Conservation (phyloP, 1,140 invertebrate species). For the Cardiocondyla obscurior region DNA sequence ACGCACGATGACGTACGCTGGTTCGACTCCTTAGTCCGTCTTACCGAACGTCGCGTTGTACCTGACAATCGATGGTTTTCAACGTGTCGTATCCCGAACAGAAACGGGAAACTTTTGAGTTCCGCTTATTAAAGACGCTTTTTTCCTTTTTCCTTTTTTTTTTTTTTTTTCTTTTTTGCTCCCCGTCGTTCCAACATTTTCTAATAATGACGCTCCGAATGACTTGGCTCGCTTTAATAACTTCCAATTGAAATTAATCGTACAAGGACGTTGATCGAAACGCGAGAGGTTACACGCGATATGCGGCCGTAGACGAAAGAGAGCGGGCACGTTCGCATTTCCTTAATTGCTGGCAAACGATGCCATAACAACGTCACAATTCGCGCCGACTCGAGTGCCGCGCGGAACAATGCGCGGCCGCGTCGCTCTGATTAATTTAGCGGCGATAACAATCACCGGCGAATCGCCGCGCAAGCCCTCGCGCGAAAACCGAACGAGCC, state of each 20-base stretch:
- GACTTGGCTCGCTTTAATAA: background rate
- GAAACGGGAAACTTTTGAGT: too few species aligned
- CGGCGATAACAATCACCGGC: slow-evolving; percentile 41
- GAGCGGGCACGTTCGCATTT: background rate
- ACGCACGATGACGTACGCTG: background rate
- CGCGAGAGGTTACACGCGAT: background rate
- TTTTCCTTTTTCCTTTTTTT: too few species aligned
- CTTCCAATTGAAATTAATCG: background rate
- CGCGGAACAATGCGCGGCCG: slow-evolving; percentile 14
- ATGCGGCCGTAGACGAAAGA: background rate
- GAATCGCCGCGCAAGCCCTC: slow-evolving; percentile 32
- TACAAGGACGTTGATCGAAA: background rate
- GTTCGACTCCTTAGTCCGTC: background rate
- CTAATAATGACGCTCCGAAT: background rate
- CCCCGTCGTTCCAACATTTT: background rate
- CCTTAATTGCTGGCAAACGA: background rate
- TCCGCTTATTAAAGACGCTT: background rate
- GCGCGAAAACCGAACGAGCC: slow-evolving; percentile 42
- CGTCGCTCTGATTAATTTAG: slow-evolving; percentile 63
- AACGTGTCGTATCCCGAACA: slow-evolving; percentile 4
- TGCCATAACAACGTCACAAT: background rate
- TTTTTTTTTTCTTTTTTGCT: too few species aligned
- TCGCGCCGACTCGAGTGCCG: background rate
- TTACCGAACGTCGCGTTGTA: slow-evolving; percentile 6
- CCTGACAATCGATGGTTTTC: slow-evolving; percentile 3